These are phyloP conservation scores for Baronia brevicornis DNA, from an alignment of 2,888 invertebrate genomes.

Conservation along the genomic window DNA sequence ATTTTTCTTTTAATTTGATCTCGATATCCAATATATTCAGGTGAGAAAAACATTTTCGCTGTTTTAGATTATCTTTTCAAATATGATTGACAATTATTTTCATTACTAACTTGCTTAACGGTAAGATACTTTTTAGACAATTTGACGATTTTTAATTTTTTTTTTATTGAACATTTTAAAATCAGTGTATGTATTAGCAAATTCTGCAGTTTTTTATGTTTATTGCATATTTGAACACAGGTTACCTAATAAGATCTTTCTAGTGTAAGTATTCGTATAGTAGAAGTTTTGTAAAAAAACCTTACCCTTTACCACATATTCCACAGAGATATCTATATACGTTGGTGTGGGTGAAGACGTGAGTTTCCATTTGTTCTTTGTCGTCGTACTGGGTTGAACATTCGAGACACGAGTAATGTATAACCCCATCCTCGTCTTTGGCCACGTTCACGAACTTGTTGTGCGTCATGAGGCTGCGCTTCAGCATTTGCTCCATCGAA, in stretches of 20 bases:
- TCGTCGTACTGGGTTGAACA: conserved; percentile 84
- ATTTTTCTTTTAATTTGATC: too few relatives aligned
- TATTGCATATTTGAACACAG: too few relatives aligned
- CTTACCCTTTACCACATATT: conserved; percentile 82
- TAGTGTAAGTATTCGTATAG: not conserved
- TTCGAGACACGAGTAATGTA: conserved; percentile 83
- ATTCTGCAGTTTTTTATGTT: too few relatives aligned
- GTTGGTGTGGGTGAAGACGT: conserved; percentile 83
- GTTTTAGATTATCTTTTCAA: too few relatives aligned
- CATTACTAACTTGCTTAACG: too few relatives aligned
- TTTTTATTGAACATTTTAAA: not conserved
- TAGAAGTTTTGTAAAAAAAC: conserved; percentile 6
- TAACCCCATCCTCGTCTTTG: conserved; percentile 79
- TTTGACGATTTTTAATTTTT: not conserved
- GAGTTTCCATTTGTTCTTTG: conserved; percentile 83
- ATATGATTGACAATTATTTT: too few relatives aligned
- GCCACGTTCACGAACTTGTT: conserved; percentile 85
- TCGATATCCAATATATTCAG: too few relatives aligned
- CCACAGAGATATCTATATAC: conserved; percentile 84
- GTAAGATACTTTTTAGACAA: too few relatives aligned
- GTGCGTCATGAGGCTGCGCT: conserved; percentile 73
- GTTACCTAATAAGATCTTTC: too few relatives aligned
- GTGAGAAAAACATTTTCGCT: too few relatives aligned
- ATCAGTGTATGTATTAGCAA: too few relatives aligned
- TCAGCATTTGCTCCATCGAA: conserved; percentile 39